Evolutionary conservation across 2,888 invertebrate genomes (phyloP), one percentile per base, ranked within the genome.

Genomic region (Idaea aversata): DNA sequence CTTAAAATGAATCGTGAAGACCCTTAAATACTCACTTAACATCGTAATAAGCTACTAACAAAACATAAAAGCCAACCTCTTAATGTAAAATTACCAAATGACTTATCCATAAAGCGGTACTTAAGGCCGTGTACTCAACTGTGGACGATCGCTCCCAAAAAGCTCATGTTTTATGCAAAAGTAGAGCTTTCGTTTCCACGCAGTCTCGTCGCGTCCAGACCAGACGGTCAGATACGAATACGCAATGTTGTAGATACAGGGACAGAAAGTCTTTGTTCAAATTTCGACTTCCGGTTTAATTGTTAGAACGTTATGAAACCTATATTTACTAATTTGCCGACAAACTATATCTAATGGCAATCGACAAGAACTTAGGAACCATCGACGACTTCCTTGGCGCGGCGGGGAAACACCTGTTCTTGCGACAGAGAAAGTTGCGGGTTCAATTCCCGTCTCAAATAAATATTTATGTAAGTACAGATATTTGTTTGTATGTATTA

Each of bases 111-210:
- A 65, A 63, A 66, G 57, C 62, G 61, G 63, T 62, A 61, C 61
- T 64, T 63, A 64, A 63, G 63, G 61, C 63, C 69, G 66, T 69
- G 67, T 66, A 72, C 67, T 72, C 75, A 75, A 72, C 66, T 65
- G 68, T 61, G 68, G 67, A 71, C 74, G 76, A 79, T 83, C 74
- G 75, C 71, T 75, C 72, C 69, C 69, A 72, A 75, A 75, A 69
- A 64, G 64, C 67, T 74, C 71, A 74, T 72, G 72, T 70, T 63
- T 74, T 71, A 74, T 74, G 71, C 74, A 74, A 62, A 57, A 61
- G 65, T 65, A 34, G 63, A 66, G 66, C 65, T 7, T 47, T 47
- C 47, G 47, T 47, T 47, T 47, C 62, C 69, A 72, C 72, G 71
- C 70, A 73, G 69, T 65, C 69, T 67, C 66, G 63, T 63, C 67